Conservation (phyloP, 1,140 invertebrate genomes). For the Vanessa atalanta region DNA sequence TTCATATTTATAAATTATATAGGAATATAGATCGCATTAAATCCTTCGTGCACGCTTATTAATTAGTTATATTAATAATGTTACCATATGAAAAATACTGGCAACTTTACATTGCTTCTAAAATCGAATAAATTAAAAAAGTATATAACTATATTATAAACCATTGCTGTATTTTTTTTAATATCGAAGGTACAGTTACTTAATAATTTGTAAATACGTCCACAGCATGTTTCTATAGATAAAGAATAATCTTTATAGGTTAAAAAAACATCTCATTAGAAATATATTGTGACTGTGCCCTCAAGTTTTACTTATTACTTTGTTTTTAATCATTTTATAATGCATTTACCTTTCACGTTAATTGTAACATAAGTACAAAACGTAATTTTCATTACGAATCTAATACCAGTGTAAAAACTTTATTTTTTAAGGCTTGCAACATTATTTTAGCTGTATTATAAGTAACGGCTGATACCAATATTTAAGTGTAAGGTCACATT, state of each 20-base stretch:
- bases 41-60: slow-evolving; percentile 47
- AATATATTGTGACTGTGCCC: slow-evolving; percentile 26
- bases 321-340: slow-evolving; percentile 22
- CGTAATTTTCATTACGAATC: slow-evolving; percentile 49
- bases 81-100: slow-evolving; percentile 53
- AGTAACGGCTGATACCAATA: slow-evolving; percentile 70
- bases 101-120: slow-evolving; percentile 52
- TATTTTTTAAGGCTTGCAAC: slow-evolving; percentile 54
- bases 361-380: slow-evolving; percentile 58
- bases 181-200: slow-evolving; percentile 35
- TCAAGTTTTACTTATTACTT: slow-evolving; percentile 1
- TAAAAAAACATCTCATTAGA: slow-evolving; percentile 26
- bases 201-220: slow-evolving; percentile 36
- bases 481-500: slow-evolving; percentile 70
- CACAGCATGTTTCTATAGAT: slow-evolving; percentile 22
- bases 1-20: slow-evolving; percentile 9
- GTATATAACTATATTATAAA: slow-evolving; percentile 18
- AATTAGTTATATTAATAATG: slow-evolving; percentile 45
- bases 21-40: slow-evolving; percentile 21
- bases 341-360: slow-evolving; percentile 30
- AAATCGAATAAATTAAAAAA: slow-evolving; percentile 47
- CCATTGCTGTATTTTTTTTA: slow-evolving; percentile 10
- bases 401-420: slow-evolving; percentile 63
- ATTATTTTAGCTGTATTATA: slow-evolving; percentile 44
- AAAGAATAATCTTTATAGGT: slow-evolving; percentile 23